These are phyloP conservation scores for Botia kubotai DNA, from an alignment of 2,797 vertebrate species.

Conservation along the genomic window DNA sequence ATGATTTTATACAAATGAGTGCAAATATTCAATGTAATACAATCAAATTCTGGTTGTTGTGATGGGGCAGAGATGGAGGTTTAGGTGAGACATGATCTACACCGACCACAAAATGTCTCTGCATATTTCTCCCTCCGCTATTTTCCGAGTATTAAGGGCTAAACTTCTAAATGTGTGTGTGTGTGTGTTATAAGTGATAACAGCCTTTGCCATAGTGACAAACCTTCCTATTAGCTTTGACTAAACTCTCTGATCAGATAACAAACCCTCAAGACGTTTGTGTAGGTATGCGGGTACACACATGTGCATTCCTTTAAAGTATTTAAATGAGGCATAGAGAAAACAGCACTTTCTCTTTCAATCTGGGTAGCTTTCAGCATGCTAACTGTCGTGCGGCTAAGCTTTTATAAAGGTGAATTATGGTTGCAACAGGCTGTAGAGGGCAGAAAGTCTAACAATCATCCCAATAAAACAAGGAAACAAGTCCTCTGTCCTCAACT, in stretches of 20 bases:
- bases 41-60: slow-evolving; percentile 29
- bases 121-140: not conserved
- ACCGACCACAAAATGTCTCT: not conserved
- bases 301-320: not conserved
- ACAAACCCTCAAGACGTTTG: slow-evolving; percentile 67
- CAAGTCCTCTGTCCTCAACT: slow-evolving; percentile 57
- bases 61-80: slow-evolving; percentile 23
- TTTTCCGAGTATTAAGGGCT: not conserved
- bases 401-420: slow-evolving; percentile 34
- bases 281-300: slow-evolving; percentile 63
- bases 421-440: slow-evolving; percentile 36
- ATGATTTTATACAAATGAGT: slow-evolving; percentile 30
- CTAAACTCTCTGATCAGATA: slow-evolving; percentile 72
- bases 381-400: not conserved
- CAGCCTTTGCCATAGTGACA: slow-evolving; percentile 67
- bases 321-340: not conserved
- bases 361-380: slow-evolving; percentile 10
- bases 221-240: slow-evolving; percentile 78
- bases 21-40: slow-evolving; percentile 25
- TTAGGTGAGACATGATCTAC: slow-evolving; percentile 18
- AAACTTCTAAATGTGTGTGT: not conserved
- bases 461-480: slow-evolving; percentile 50
- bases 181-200: slow-evolving; percentile 58
- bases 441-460: slow-evolving; percentile 44
- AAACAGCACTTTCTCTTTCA: not conserved